Evolutionary conservation across 2,888 invertebrate genomes (phyloP).

Genomic region (Pteria penguin): DNA sequence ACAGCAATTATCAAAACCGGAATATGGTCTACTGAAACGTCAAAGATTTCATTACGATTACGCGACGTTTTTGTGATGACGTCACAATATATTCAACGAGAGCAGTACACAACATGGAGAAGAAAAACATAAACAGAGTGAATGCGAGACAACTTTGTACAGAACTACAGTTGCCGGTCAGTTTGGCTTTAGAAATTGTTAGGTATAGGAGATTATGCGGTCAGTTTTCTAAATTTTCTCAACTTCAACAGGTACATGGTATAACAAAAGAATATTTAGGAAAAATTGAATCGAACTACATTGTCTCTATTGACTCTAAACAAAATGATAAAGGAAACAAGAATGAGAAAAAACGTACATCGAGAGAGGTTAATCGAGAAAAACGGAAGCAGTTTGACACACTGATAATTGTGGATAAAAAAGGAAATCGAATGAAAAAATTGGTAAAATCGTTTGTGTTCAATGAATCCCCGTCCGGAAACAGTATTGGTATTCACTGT

Average conservation of each 20-base stretch:
- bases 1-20: no score
- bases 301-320: background rate
- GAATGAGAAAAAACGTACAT: no score
- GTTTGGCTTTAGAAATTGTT: background rate
- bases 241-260: background rate
- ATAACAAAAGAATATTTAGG: background rate
- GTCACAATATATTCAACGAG: no score
- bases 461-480: background rate
- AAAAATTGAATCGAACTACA: background rate
- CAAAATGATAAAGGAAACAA: background rate
- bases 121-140: background rate
- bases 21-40: no score
- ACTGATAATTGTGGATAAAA: background rate
- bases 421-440: background rate
- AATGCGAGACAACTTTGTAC: background rate
- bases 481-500: background rate
- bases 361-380: no score
- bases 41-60: no score
- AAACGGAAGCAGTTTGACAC: background rate
- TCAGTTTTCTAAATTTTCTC: background rate
- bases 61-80: no score
- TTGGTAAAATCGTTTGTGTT: background rate
- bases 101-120: no score
- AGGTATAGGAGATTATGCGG: background rate
- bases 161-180: background rate